Evolutionary conservation across 2,113 vertebrate genomes (phyloP), one percentile per base, ranked within the genome.

Genomic region (Romanogobio albipinnatus): DNA sequence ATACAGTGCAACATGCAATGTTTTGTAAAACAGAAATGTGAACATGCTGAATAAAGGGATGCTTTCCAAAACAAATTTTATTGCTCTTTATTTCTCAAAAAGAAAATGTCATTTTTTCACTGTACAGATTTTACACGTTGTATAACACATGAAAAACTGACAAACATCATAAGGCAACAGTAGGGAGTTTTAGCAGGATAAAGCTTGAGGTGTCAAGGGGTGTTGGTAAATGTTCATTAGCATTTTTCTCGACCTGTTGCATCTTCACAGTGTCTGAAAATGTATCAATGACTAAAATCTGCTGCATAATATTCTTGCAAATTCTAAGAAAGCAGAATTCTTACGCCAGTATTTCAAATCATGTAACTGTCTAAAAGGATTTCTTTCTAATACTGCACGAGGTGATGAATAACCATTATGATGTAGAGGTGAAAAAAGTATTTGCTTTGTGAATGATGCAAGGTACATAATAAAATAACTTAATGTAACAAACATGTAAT

Each of bases 161-260:
- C 22, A 82, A 22, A 68, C 10, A 22, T 43, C 33, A 76, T 90
- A 89, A 91, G 91, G 89, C 89, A 87, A 80, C 47, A 79, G 68
- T 24, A 87, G 64, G 47, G 51, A 84, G 70, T n/a, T 58, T 49
- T 14, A 45, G 11, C 26, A 71, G 58, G 49, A 39, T 64, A 71
- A 73, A 79, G 66, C 78, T 62, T 22, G 39, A 70, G 71, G 87
- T 22, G 36, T 59, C 59, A 59, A 39, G 22, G 59, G 61, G 84
- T 13, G 33, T 58, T 76, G 5, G 39, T 70, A 17, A 39, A n/a
- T 61, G 45, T 76, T 62, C 17, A 26, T 47, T 10, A 17, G 29
- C 26, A 39, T 84, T 43, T n/a, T 58, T 10, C 22, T 39, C 51
- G 39, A 80, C 70, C 19, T 5, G 17, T 6, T 61, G 33, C 56